phyloP scores from a whole-genome alignment of 2,797 vertebrate species.

The Rhinophrynus dorsalis region DNA sequence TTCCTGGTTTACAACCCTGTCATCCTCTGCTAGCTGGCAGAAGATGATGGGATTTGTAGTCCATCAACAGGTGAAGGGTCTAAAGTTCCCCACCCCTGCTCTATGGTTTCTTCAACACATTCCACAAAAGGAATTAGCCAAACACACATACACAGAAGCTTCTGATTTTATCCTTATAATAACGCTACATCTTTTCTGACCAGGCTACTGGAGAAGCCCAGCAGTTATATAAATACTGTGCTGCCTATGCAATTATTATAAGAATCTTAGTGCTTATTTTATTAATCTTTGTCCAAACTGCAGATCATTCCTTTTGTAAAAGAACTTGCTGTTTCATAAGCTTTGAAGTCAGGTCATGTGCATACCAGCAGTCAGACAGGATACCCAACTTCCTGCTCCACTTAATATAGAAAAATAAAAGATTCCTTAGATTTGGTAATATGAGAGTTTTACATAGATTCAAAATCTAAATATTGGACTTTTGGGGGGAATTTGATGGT shows the following conservation, averaged over 20 bases:
- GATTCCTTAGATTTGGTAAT: constrained; percentile 49
- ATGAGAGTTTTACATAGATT: constrained; percentile 1
- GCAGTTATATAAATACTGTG: constrained; percentile 25
- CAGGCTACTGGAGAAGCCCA: not conserved
- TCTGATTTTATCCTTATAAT: not conserved
- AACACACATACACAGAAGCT: not conserved
- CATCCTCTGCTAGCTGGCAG: no score
- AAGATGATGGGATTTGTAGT: no score
- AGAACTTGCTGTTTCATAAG: constrained; percentile 53
- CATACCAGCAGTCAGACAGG: constrained; percentile 60
- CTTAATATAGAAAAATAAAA: constrained; percentile 54
- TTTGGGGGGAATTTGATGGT: not conserved
- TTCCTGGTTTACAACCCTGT: no score
- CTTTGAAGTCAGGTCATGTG: constrained; percentile 56
- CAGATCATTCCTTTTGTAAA: constrained; percentile 55
- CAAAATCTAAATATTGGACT: constrained; percentile 7
- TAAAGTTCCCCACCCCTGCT: no score
- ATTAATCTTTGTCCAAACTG: constrained; percentile 47
- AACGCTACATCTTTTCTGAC: not conserved
- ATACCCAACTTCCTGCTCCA: constrained; percentile 61
- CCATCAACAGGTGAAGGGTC: no score
- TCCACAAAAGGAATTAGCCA: no score
- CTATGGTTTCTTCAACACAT: no score
- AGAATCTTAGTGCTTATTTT: constrained; percentile 53
- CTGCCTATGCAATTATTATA: constrained; percentile 48